Conservation (phyloP, 2,888 invertebrate species). For the Galeruca laticollis region DNA sequence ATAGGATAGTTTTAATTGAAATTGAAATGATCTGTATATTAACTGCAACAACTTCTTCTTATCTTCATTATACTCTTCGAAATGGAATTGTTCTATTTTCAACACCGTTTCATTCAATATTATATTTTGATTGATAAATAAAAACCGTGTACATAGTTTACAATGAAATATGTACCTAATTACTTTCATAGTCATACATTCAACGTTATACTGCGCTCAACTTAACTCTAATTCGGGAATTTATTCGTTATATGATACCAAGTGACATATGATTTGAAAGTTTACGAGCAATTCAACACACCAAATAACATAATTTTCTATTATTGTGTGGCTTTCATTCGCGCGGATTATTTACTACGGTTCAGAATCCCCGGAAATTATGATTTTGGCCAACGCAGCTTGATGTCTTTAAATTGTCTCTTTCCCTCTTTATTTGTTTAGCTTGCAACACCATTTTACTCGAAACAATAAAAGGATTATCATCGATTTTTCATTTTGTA, state of each 20-base stretch:
- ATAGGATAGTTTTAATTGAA: too few relatives aligned
- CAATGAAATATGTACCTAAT: too few relatives aligned
- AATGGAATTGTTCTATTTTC: too few relatives aligned
- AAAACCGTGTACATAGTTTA: too few relatives aligned
- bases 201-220: too few relatives aligned
- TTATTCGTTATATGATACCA: not conserved
- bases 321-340: not conserved
- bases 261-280: not conserved
- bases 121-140: too few relatives aligned
- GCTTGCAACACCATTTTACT: not conserved
- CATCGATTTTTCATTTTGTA: too few relatives aligned
- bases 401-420: not conserved
- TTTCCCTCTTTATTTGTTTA: not conserved
- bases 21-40: too few relatives aligned
- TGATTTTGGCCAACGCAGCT: slow-evolving; percentile 2
- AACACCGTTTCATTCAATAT: too few relatives aligned
- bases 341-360: slow-evolving; percentile 1
- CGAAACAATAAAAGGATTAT: not conserved
- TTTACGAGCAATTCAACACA: slow-evolving; percentile 1
- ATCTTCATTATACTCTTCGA: too few relatives aligned
- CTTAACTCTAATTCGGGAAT: not conserved
- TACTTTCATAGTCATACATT: too few relatives aligned
- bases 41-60: too few relatives aligned
- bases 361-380: not conserved
- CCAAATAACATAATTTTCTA: slow-evolving; percentile 2